These are phyloP conservation scores for Loxodonta africana DNA, from an alignment of 2,113 vertebrate species.

Conservation along the genomic window DNA sequence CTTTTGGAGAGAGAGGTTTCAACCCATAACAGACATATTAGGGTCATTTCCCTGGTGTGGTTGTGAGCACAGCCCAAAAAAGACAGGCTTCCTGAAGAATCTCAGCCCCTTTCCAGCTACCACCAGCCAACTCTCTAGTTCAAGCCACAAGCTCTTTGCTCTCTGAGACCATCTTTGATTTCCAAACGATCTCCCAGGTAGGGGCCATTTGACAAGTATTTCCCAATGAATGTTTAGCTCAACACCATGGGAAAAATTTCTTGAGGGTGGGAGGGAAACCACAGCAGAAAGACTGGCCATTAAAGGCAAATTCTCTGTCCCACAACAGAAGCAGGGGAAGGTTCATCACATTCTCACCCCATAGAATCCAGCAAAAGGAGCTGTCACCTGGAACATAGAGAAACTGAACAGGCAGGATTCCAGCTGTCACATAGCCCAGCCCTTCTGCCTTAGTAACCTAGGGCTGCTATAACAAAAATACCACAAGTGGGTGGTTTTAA, in stretches of 20 bases:
- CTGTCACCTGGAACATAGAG: rapidly evolving
- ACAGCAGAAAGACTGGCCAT: rapidly evolving
- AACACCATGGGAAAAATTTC: not conserved
- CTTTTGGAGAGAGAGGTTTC: too few species aligned
- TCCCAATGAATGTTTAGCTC: not conserved
- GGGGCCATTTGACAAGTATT: not conserved
- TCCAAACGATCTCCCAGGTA: not conserved
- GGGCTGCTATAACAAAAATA: not conserved
- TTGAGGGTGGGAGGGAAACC: not conserved
- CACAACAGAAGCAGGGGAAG: not conserved
- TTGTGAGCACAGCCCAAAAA: not conserved
- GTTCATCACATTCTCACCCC: not conserved
- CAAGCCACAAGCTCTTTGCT: not conserved
- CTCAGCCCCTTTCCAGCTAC: rapidly evolving
- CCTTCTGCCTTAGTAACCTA: not conserved
- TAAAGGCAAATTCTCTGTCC: not conserved
- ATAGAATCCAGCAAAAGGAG: not conserved
- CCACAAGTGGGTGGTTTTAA: not conserved
- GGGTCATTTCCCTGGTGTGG: not conserved
- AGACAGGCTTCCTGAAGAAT: not conserved
- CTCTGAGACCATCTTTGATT: not conserved
- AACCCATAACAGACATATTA: not conserved
- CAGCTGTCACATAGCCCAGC: too few species aligned
- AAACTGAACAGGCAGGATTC: rapidly evolving
- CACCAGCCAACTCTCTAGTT: not conserved